Evolutionary conservation across 2,797 vertebrate species (phyloP), one percentile per base, ranked within the genome.

Genomic region (Mormyrus hasselquistii): DNA sequence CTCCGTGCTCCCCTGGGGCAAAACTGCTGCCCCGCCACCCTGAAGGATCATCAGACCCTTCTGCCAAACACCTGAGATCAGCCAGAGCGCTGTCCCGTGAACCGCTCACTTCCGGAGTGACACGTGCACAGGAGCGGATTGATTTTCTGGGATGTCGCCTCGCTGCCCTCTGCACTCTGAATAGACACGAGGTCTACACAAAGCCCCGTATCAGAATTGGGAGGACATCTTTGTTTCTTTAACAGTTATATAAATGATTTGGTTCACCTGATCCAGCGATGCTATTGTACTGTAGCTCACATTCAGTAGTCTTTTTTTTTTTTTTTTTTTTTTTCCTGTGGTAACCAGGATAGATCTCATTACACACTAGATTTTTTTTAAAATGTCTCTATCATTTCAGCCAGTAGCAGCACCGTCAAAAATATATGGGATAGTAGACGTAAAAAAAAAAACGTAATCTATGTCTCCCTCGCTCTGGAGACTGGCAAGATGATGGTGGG

Each of bases 1-100:
- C 90, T 73, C 38, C 41, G 16, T 79, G 73, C 95, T 95, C 96
- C 95, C 92, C 92, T 92, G 93, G 93, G 95, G 96, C 96, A 94
- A 94, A 89, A 94, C 95, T 94, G 95, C 91, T 92, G 91, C 93
- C 91, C 82, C 38, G 12, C 62, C 44, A n/a, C 6, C 90, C 90
- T 91, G 87, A 79, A 94, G 93, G 93, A 93, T 93, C 94, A 84
- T 25, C 82, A 84, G 4, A 25, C 82, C 19, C 82, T 49, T 84
- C 82, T 84, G 47, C 19, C n/a, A n/a, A 84, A 83, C 79, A 83
- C 41, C 41, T 83, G 79, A 83, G n/a, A n/a, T 19, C 79, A 83
- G 7, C 44, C 79, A 10, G 44, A 3, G 4, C 5, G 0, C 9
- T 10, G 41, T 49, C 47, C 73, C 6, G 16, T 19, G 73, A 79